These are phyloP conservation scores for Lepus townsendii DNA, from an alignment of 2,797 vertebrate genomes.

Conservation along the genomic window DNA sequence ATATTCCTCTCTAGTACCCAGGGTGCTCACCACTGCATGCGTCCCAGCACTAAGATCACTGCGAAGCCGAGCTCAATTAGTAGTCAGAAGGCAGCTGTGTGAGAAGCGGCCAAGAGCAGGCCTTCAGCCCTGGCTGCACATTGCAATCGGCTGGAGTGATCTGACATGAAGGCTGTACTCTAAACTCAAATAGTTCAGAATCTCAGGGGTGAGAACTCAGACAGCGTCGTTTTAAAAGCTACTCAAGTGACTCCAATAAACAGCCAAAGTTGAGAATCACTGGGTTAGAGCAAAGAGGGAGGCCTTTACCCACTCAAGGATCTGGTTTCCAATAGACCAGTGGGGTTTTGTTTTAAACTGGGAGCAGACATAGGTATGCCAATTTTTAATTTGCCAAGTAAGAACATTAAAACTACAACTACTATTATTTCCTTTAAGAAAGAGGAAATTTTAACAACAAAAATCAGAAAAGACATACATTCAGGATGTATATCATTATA, in stretches of 20 bases:
- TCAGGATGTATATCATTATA: background rate
- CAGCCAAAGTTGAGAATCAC: background rate
- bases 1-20: background rate
- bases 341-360: background rate
- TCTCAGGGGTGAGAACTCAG: background rate
- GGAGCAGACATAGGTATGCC: background rate
- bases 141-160: too few relatives aligned
- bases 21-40: background rate
- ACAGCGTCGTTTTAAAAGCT: background rate
- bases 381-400: slow-evolving; percentile 31
- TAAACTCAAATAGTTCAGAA: background rate
- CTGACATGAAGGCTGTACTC: background rate
- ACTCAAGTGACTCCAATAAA: background rate
- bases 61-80: background rate
- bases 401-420: slow-evolving; percentile 7
- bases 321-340: background rate
- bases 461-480: slow-evolving; percentile 2
- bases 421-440: slow-evolving; percentile 25
- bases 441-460: slow-evolving; percentile 17
- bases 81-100: background rate
- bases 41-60: background rate
- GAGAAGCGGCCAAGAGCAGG: background rate
- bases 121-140: background rate
- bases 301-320: background rate
- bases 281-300: background rate